Conservation (phyloP, 30 jellyfish, hydroid and myxozoan genomes). For the Hydra vulgaris region DNA sequence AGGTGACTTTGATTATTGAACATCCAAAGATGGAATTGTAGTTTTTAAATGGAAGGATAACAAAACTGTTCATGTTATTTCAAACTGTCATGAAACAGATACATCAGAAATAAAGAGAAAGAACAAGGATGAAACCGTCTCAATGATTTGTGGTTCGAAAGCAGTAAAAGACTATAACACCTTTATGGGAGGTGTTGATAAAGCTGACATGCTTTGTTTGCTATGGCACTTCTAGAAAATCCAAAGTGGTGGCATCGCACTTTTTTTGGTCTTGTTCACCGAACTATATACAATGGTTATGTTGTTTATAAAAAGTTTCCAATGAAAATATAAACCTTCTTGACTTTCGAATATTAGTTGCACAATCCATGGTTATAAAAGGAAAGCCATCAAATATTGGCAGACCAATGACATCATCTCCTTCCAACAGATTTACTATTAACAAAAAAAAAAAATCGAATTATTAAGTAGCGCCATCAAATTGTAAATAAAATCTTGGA, state of each 20-base stretch:
- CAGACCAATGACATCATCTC: constrained; percentile 38
- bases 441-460: constrained; percentile 27
- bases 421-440: constrained; percentile 11
- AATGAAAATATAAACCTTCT: constrained; percentile 20
- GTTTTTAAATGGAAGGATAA: constrained; percentile 17
- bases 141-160: background rate
- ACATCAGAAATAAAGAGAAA: background rate
- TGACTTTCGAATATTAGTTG: constrained; percentile 48
- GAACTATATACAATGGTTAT: no score
- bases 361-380: constrained; percentile 43
- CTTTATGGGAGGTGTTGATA: no score
- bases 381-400: constrained; percentile 64
- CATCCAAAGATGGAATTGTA: constrained; percentile 29
- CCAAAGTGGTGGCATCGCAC: no score
- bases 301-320: constrained; percentile 39
- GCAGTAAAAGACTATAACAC: no score
- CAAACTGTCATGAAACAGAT: background rate
- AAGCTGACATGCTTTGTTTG: no score
- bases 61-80: background rate
- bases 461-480: constrained; percentile 29
- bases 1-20: constrained; percentile 38
- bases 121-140: background rate
- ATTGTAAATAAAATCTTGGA: constrained; percentile 45
- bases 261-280: no score
- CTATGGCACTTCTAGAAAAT: no score